Percentiles rank a stretch among this genome's conserved stretches.
Conservation (phyloP, 2,797 vertebrate genomes). For the Poecilia picta region DNA sequence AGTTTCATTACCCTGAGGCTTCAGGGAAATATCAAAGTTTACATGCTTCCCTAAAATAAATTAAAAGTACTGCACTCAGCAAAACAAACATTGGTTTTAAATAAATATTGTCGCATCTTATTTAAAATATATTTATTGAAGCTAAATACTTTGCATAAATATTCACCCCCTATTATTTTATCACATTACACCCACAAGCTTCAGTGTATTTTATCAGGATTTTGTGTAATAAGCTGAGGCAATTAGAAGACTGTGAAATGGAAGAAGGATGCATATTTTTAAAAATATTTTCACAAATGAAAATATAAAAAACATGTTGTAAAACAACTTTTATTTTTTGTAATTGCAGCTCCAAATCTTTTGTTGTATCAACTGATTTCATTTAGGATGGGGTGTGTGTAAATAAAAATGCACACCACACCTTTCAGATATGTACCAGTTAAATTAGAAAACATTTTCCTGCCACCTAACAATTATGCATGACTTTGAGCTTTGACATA, state of each 20-base stretch:
- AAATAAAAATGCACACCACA: background rate
- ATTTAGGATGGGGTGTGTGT: background rate
- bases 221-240: background rate
- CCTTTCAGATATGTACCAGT: background rate
- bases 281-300: background rate
- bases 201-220: background rate
- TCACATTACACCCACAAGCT: background rate
- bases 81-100: background rate
- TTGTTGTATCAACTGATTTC: background rate
- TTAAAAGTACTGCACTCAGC: background rate
- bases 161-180: background rate
- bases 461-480: too few species aligned
- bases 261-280: too few species aligned
- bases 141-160: background rate
- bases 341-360: background rate
- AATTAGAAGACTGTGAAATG: background rate
- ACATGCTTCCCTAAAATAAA: background rate
- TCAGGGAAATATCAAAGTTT: background rate
- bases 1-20: background rate
- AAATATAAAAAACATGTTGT: background rate
- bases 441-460: background rate
- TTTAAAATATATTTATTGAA: background rate
- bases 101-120: background rate
- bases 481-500: too few species aligned
- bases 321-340: background rate